These are phyloP conservation scores for Caenorhabditis remanei DNA, from an alignment of 1,140 invertebrate genomes.

Conservation along the genomic window DNA sequence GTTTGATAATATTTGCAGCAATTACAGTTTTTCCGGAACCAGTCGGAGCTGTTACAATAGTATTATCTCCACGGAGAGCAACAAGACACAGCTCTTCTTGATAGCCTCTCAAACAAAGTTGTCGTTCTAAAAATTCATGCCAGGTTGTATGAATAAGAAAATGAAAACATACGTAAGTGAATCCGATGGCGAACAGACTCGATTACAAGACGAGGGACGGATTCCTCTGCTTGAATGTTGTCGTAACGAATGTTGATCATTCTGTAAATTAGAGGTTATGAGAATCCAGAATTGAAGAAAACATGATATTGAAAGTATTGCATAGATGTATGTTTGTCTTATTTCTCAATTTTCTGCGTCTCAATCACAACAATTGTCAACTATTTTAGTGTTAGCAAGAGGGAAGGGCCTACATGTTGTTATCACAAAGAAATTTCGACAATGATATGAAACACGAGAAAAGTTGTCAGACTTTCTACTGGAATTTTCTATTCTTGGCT, in stretches of 20 bases:
- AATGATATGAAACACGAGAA: neutral
- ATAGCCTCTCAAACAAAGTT: constrained; percentile 59
- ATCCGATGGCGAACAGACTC: neutral
- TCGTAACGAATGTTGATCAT: constrained; percentile 29
- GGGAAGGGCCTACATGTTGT: neutral
- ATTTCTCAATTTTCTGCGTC: neutral
- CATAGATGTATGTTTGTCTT: neutral
- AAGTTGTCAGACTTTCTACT: neutral
- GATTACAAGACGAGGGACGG: neutral
- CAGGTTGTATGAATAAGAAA: neutral
- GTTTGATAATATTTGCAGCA: constrained; percentile 61
- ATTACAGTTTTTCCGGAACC: constrained; percentile 69
- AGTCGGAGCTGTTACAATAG: constrained; percentile 66
- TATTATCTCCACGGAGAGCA: constrained; percentile 61
- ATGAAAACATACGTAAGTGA: neutral
- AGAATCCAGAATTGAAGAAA: too few species aligned
- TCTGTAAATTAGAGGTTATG: neutral
- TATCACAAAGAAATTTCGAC: neutral
- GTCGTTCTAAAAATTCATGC: constrained; percentile 11
- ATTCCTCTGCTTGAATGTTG: neutral
- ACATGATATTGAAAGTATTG: too few species aligned
- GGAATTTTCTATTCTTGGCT: too few species aligned
- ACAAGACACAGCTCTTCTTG: constrained; percentile 61
- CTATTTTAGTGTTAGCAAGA: neutral
- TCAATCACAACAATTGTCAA: neutral